Evolutionary conservation across 2,113 vertebrate genomes (phyloP).

Genomic region (Oreotrochilus melanogaster): DNA sequence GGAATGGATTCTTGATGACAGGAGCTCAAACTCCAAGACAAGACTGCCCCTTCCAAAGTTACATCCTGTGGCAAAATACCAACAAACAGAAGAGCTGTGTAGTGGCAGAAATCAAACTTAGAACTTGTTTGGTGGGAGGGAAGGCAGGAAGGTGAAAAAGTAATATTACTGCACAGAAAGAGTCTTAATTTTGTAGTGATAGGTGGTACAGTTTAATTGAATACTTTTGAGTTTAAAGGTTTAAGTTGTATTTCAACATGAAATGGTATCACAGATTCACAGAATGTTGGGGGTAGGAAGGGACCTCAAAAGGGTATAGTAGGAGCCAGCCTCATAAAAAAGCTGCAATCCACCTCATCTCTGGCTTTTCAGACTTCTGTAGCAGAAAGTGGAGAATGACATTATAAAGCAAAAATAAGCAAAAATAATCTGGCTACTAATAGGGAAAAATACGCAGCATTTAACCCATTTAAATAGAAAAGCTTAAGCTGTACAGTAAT

Average conservation of each 20-base stretch:
- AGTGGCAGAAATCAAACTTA: neutral
- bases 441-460: neutral
- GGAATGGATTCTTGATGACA: neutral
- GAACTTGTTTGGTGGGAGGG: neutral
- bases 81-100: neutral
- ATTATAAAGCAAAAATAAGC: neutral
- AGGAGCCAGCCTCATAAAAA: neutral
- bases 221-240: neutral
- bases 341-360: neutral
- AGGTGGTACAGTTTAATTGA: neutral
- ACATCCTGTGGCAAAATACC: neutral
- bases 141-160: neutral
- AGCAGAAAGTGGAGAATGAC: neutral
- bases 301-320: neutral
- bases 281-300: neutral
- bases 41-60: neutral
- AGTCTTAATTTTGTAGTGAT: neutral
- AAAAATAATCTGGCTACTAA: neutral
- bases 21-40: neutral
- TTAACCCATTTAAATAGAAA: neutral
- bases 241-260: neutral
- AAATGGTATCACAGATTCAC: neutral
- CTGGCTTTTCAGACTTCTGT: neutral
- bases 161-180: neutral
- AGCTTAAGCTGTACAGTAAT: neutral